These are phyloP conservation scores for Antechinus flavipes DNA, from an alignment of 2,113 vertebrate species.

Conservation along the genomic window DNA sequence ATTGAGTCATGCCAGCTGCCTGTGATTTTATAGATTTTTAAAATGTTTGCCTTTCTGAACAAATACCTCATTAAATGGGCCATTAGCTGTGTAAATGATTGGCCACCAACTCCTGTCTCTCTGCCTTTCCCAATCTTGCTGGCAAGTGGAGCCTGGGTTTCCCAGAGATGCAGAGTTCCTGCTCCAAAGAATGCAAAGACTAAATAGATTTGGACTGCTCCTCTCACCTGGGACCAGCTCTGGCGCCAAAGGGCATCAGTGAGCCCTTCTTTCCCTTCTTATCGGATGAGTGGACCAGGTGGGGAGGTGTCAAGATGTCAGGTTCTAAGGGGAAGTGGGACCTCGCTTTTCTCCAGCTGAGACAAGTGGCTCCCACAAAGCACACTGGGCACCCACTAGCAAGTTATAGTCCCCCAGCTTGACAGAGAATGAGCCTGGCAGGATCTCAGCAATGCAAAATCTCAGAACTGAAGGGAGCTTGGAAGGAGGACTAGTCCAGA, in stretches of 20 bases:
- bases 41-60: slow-evolving; percentile 55
- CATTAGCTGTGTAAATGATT: slow-evolving; percentile 72
- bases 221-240: slow-evolving; percentile 57
- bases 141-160: slow-evolving; percentile 8
- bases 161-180: slow-evolving; percentile 45
- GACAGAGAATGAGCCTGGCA: slow-evolving; percentile 11
- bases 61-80: slow-evolving; percentile 41
- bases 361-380: slow-evolving; percentile 65
- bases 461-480: neutral
- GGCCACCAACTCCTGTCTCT: slow-evolving; percentile 55
- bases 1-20: slow-evolving; percentile 64
- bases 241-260: slow-evolving; percentile 55
- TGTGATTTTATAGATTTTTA: slow-evolving; percentile 59
- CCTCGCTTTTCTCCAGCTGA: slow-evolving; percentile 63
- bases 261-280: slow-evolving; percentile 51
- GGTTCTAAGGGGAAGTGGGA: slow-evolving; percentile 58
- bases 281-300: slow-evolving; percentile 43
- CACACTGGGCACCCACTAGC: neutral
- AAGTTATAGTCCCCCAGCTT: slow-evolving; percentile 49
- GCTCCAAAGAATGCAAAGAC: slow-evolving; percentile 47
- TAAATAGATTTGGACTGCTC: slow-evolving; percentile 34
- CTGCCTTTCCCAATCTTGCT: slow-evolving; percentile 59
- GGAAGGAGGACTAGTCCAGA: neutral
- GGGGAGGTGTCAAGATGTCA: slow-evolving; percentile 53
- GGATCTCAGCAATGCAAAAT: neutral